These are phyloP conservation scores for Notolabrus celidotus DNA, from an alignment of 2,797 vertebrate genomes.

Conservation along the genomic window DNA sequence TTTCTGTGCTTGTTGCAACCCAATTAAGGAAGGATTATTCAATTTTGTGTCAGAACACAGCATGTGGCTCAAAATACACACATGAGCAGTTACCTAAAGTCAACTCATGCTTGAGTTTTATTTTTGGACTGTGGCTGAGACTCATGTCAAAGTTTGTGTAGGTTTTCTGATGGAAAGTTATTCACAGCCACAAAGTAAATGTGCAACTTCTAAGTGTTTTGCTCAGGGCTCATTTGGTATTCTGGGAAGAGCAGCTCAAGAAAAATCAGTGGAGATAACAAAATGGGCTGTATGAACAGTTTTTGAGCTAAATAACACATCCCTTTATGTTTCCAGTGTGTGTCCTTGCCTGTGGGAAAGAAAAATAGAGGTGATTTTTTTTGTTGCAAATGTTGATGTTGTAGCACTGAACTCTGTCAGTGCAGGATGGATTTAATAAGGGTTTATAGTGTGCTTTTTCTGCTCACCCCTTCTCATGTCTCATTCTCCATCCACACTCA, in stretches of 20 bases:
- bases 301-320: conserved; percentile 34
- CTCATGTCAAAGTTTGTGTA: conserved; percentile 14
- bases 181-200: conserved; percentile 28
- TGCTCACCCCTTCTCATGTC: conserved; percentile 37
- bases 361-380: conserved; percentile 19
- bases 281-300: conserved; percentile 41
- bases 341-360: conserved; percentile 19
- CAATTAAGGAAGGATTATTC: neutral
- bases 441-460: conserved; percentile 14
- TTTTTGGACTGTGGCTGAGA: conserved; percentile 1
- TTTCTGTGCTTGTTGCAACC: neutral
- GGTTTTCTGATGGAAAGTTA: conserved; percentile 11
- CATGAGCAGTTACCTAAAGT: neutral
- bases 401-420: conserved; percentile 11
- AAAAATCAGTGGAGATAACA: conserved; percentile 48
- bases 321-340: conserved; percentile 7
- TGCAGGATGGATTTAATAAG: conserved; percentile 41
- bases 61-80: neutral
- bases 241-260: conserved; percentile 25
- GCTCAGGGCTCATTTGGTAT: conserved; percentile 41
- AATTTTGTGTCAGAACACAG: neutral
- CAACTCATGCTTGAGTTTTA: neutral
- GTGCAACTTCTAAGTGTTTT: conserved; percentile 35
- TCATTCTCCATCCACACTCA: conserved; percentile 41
- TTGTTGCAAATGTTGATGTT: conserved; percentile 26